Evolutionary conservation across 2,797 vertebrate genomes (phyloP).

Genomic region (Catamblyrhynchus diadema): DNA sequence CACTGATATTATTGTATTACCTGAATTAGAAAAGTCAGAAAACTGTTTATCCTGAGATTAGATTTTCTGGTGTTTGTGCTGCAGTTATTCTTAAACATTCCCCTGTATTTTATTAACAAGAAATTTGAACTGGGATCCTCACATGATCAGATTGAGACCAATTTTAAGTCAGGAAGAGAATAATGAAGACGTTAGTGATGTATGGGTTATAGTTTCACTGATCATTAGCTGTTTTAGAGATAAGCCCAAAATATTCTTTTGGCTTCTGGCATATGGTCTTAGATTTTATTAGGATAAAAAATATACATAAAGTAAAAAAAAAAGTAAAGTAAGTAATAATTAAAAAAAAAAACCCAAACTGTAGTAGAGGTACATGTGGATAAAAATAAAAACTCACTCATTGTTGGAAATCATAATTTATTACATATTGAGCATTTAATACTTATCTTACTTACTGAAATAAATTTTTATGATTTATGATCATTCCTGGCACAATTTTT

Average conservation of each 20-base stretch:
- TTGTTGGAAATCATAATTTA: fast-evolving
- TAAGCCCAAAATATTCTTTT: neutral
- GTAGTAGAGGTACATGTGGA: neutral
- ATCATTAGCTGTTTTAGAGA: neutral
- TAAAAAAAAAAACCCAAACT: too few species aligned
- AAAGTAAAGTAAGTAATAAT: too few species aligned
- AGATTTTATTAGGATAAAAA: neutral
- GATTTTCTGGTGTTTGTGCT: neutral
- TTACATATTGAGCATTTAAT: neutral
- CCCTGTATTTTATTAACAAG: neutral
- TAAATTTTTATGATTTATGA: neutral
- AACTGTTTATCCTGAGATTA: neutral
- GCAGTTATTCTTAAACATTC: neutral
- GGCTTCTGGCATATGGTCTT: fast-evolving
- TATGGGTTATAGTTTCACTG: neutral
- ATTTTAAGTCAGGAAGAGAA: neutral
- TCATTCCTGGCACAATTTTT: neutral
- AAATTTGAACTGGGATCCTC: neutral
- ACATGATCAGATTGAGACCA: neutral
- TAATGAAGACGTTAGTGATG: neutral
- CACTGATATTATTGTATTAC: neutral
- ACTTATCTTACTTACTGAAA: neutral
- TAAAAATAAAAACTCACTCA: neutral
- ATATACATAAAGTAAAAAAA: neutral
- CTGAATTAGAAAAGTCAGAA: neutral